Evolutionary conservation across 2,113 vertebrate genomes (phyloP).

Genomic region (Emydocephalus ijimae): DNA sequence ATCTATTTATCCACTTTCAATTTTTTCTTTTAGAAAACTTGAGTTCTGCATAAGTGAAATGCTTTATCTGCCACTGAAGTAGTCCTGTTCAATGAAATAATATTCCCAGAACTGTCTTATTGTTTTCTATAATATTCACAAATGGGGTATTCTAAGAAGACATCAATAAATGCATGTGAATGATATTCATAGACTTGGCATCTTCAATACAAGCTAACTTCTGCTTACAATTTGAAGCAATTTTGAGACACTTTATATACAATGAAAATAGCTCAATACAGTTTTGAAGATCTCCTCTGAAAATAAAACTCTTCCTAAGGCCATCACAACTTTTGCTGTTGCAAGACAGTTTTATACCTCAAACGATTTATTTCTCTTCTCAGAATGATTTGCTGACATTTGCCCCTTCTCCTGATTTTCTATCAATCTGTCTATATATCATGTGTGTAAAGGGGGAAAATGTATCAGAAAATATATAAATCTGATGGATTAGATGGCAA

Average conservation of each 20-base stretch:
- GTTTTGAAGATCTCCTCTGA: constrained; percentile 4
- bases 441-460: not conserved
- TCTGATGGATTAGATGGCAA: not conserved
- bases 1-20: not conserved
- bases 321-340: not conserved
- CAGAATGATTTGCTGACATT: not conserved
- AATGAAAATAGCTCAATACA: constrained; percentile 6
- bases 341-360: constrained; percentile 4
- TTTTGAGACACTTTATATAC: constrained; percentile 9
- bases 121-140: constrained; percentile 15
- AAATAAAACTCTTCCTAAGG: not conserved
- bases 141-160: not conserved
- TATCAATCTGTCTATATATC: not conserved
- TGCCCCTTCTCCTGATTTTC: not conserved
- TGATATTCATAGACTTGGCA: constrained; percentile 1
- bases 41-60: not conserved
- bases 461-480: not conserved
- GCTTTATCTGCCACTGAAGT: not conserved
- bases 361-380: constrained; percentile 17
- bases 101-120: not conserved
- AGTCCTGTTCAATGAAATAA: not conserved
- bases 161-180: constrained; percentile 37
- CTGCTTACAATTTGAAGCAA: constrained; percentile 29
- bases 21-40: not conserved
- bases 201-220: constrained; percentile 22